A percentile compares a stretch with the other conserved stretches of the same genome.
phyloP scores from a whole-genome alignment of 1,140 invertebrate species.

The Ceratina calcarata region DNA sequence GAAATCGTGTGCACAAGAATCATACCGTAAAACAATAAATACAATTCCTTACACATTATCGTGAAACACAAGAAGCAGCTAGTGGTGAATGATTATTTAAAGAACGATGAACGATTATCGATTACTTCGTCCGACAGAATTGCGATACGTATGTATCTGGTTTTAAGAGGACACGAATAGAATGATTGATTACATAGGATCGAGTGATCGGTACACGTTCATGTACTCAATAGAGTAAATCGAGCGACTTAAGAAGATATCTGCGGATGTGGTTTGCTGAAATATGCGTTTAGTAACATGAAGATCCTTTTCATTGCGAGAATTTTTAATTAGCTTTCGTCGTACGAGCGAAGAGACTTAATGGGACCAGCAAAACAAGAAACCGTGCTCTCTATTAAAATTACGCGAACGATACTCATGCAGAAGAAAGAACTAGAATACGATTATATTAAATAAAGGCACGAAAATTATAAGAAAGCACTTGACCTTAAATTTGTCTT shows the following conservation, averaged over 20 bases:
- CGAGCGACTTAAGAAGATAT: background rate
- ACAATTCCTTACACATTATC: constrained; percentile 39
- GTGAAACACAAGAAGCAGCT: constrained; percentile 35
- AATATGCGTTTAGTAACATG: constrained; percentile 22
- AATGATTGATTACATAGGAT: constrained; percentile 30
- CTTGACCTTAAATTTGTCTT: constrained; percentile 54
- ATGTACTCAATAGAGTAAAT: background rate
- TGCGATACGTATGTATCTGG: background rate
- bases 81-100: constrained; percentile 14
- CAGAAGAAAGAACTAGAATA: constrained; percentile 46
- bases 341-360: background rate
- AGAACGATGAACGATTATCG: constrained; percentile 12
- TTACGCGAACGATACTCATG: constrained; percentile 22
- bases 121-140: background rate
- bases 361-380: constrained; percentile 13
- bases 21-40: constrained; percentile 38
- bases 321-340: too few species aligned
- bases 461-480: constrained; percentile 75
- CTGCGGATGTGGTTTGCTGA: constrained; percentile 23
- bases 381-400: constrained; percentile 26
- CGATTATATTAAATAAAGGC: constrained; percentile 66
- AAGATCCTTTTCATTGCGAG: constrained; percentile 4
- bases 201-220: constrained; percentile 1
- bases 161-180: background rate
- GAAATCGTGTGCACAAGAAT: constrained; percentile 38